Base-by-base conservation (phyloP, 2,888 invertebrate genomes). In the Dendrolimus houi region DNA sequence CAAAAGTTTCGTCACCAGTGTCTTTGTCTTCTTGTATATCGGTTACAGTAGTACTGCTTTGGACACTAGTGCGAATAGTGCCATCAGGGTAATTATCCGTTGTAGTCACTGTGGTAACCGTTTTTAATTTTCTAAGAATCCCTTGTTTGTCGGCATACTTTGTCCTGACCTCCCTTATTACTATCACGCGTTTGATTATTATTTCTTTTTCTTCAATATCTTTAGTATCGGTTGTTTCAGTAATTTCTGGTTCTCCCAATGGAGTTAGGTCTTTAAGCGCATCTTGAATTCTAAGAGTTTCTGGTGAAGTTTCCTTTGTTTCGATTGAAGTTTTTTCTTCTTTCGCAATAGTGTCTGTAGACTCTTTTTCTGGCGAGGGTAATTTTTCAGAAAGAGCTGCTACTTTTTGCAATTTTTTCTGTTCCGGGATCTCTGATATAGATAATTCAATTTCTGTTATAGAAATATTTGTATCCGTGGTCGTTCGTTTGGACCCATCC, bases 401-500 rank as follows among this genome's bases (percentile, higher is more conserved):
- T 53, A 85, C 59, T 57, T 73, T 60, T 1, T 74, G 72, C 57
- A 78, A 85, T 52, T 83, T 83, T 62, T 70, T 65, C 10, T 88
- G 69, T 57, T 87, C 87, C 7, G 71, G 65, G 9, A 69, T 70
- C 62, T 83, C 79, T 52, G 70, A 54, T 55, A 68, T 67, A 58
- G 78, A 75, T 10, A 62, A 58, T 62, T 81, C 78, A 57, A 87
- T 78, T 63, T 90, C 86, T 17, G 76, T 77, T 53, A 91, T 65
- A 41, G 81, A 76, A 9, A 85, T 85, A 61, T 77, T 87, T 41
- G 75, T 83, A 55, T 90, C 89, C 29, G 85, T 75, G 66, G 85
- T 86, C 1, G 84, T 83, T 41, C 74, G 77, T 9, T 84, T 82
- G 8, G 89, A 89, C 52, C 90, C 88, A 62, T 91, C 91, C 13